These are phyloP conservation scores for Ennomos quercinarius DNA, from an alignment of 2,888 invertebrate genomes.

Conservation along the genomic window DNA sequence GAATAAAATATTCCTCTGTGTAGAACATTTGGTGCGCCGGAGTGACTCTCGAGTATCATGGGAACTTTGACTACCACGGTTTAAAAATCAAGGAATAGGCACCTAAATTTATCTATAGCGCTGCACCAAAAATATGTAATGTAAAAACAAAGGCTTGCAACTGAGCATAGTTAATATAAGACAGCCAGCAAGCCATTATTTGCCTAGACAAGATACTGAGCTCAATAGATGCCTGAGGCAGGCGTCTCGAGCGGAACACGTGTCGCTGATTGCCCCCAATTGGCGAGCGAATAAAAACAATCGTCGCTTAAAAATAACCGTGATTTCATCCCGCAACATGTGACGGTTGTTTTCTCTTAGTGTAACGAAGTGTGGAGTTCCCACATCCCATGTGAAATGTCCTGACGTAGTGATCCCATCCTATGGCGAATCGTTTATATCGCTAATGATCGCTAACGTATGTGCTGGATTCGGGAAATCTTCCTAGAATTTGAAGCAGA, in stretches of 20 bases:
- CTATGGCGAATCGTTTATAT: slow-evolving; percentile 63
- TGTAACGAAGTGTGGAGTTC: slow-evolving; percentile 67
- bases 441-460: slow-evolving; percentile 72
- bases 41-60: slow-evolving; percentile 52
- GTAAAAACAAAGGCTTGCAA: slow-evolving; percentile 12
- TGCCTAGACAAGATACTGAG: slow-evolving; percentile 58
- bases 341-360: slow-evolving; percentile 77
- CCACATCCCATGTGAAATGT: slow-evolving; percentile 81
- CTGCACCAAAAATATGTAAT: slow-evolving; percentile 15
- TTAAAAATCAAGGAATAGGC: neutral
- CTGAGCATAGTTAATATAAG: slow-evolving; percentile 17
- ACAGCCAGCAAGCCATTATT: slow-evolving; percentile 43
- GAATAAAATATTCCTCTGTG: slow-evolving; percentile 70
- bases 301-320: slow-evolving; percentile 84
- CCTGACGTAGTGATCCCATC: slow-evolving; percentile 68
- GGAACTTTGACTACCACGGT: slow-evolving; percentile 30
- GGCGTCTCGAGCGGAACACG: slow-evolving; percentile 78
- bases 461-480: slow-evolving; percentile 54
- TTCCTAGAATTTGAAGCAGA: slow-evolving; percentile 53
- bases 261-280: slow-evolving; percentile 85
- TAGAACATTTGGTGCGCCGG: slow-evolving; percentile 41
- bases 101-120: slow-evolving; percentile 29
- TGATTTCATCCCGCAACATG: slow-evolving; percentile 83
- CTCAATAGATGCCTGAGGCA: slow-evolving; percentile 74
- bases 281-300: slow-evolving; percentile 85